These are phyloP conservation scores for Bradypodion ventrale DNA, from an alignment of 2,797 vertebrate genomes.

Conservation along the genomic window DNA sequence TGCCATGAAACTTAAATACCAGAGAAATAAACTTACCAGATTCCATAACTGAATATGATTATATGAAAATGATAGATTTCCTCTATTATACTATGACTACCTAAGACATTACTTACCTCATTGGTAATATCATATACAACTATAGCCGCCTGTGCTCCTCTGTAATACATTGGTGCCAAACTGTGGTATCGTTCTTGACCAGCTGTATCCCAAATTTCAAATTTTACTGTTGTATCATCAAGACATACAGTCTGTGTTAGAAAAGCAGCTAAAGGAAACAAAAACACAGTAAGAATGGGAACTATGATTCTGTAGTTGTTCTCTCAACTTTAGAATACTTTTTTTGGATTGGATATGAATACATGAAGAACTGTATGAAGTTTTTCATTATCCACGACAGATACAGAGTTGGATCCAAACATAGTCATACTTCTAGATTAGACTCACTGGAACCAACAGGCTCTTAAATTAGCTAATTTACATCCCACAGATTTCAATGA, in stretches of 20 bases:
- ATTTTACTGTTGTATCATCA: conserved; percentile 98
- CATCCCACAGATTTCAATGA: not conserved
- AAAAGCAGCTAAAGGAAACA: conserved; percentile 90
- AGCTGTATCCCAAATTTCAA: conserved; percentile 99
- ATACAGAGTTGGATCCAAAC: not conserved
- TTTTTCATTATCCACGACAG: not conserved
- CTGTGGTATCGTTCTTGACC: conserved; percentile 99
- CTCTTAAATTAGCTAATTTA: not conserved
- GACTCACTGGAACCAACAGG: not conserved
- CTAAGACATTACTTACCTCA: conserved; percentile 83
- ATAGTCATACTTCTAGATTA: not conserved
- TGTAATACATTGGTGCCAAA: conserved; percentile 99
- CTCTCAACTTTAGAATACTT: not conserved
- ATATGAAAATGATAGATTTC: not conserved
- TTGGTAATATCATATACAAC: conserved; percentile 99
- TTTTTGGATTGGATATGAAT: not conserved
- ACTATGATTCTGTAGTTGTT: not conserved
- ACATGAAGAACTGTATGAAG: not conserved
- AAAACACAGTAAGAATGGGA: conserved; percentile 46
- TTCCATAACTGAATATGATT: not conserved
- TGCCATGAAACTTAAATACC: not conserved
- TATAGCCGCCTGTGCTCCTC: conserved; percentile 98
- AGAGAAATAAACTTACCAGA: not conserved
- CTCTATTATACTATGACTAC: not conserved
- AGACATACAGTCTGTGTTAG: conserved; percentile 98